phyloP scores from a whole-genome alignment of 2,113 vertebrate species.

The Danionella cerebrum region DNA sequence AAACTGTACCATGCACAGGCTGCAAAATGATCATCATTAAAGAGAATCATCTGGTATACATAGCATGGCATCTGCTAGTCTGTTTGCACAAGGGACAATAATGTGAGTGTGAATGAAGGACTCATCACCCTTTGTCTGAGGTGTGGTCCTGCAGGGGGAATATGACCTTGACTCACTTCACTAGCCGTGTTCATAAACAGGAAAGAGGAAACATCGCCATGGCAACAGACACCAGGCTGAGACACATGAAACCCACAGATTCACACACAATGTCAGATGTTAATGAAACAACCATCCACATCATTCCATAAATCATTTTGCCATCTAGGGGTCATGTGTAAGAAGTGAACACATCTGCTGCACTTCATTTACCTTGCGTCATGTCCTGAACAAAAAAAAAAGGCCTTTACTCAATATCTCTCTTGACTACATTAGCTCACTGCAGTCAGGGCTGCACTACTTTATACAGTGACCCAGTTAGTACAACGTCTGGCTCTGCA shows the following conservation, averaged over 20 bases:
- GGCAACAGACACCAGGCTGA: constrained; percentile 77
- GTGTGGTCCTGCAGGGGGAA: constrained; percentile 57
- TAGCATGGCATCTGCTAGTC: neutral
- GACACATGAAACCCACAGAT: constrained; percentile 67
- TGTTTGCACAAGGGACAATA: neutral
- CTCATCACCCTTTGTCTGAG: constrained; percentile 54
- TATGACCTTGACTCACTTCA: constrained; percentile 75
- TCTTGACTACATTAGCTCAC: neutral
- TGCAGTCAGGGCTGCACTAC: neutral
- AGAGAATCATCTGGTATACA: neutral
- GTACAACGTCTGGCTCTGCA: neutral
- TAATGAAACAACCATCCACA: constrained; percentile 19
- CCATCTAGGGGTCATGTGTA: constrained; percentile 5
- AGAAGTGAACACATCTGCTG: constrained; percentile 13
- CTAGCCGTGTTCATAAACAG: constrained; percentile 68
- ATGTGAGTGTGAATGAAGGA: constrained; percentile 42
- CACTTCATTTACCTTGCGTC: neutral
- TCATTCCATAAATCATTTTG: constrained; percentile 10
- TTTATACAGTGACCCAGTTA: constrained; percentile 5
- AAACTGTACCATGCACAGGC: neutral
- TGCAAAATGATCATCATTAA: neutral
- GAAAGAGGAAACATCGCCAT: constrained; percentile 79
- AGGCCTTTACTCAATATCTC: neutral
- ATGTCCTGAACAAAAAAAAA: neutral
- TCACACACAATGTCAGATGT: constrained; percentile 27